Base-by-base conservation (phyloP, 2,888 invertebrate species). In the Pycnomerus fuliginosus region DNA sequence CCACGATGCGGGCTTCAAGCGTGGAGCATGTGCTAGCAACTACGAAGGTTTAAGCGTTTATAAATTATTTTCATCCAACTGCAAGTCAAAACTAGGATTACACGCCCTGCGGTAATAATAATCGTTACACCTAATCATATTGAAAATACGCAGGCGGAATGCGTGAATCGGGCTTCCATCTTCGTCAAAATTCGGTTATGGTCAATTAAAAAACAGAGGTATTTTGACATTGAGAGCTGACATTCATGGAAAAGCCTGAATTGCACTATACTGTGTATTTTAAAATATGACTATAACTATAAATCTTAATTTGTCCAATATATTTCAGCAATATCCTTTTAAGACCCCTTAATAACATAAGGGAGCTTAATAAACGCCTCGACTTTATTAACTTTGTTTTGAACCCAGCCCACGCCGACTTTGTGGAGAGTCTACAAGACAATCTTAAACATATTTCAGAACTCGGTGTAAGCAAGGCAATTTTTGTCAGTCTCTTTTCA, bases 1-100 rank as follows among this genome's bases (percentile, higher is more conserved):
- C 1, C 89, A 90, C 62, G 89, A 90, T 4, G 85, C 88, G 44
- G 79, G 79, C 17, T 87, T 84, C 67, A 88, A 86, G 67, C 77
- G 80, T 46, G 84, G 84, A 3, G 74, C 74, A 16, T 75, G 74
- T 1, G 76, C 76, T 3, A 74, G 75, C 48, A 75, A 67, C 39
- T 81, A 80, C 58, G 88, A 89, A 67, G 87, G 87, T 0, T 73
- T 85, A 14, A 88, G 88, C 60, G 72, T 91, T 2, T 89, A 76
- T 65, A 81, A 81, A 17, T 67, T 90, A 28, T 79, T 87, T 60
- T 62, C 67, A 1, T 52, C 58, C 8, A 83, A 83, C 53, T 88
- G 90, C 61, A 79, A 78, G 52, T 88, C 89, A 0, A 77, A 78
- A 51, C 73, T 83, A 7, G 90, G 90, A 0, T 76, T 79, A 39